Base-by-base conservation (phyloP, 1,140 invertebrate genomes). In the Dysdera silvatica region DNA sequence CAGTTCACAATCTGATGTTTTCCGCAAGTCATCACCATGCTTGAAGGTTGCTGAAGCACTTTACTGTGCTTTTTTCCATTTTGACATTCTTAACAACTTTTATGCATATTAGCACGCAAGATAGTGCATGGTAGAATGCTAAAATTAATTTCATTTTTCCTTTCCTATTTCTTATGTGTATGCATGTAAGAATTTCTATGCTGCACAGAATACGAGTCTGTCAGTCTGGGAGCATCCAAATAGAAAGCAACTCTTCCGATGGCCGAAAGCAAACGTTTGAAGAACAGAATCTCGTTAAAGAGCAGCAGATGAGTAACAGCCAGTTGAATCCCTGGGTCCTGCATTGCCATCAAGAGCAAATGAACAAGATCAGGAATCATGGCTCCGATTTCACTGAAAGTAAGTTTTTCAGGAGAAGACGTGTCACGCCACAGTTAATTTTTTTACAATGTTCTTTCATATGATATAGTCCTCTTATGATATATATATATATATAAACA, bases 261-360 rank as follows among this genome's bases (percentile, higher is more conserved):
- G 70, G 71, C 37, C 73, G 69, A 51, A 55, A 47, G 31, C 67
- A 71, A 53, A 63, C 72, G 10, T 70, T 73, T 47, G 74, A 74
- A 54, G 73, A 74, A 40, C 68, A 71, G 29, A 59, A 61, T 52
- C 6, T 71, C 61, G 37, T 63, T 35, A 47, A 66, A 57, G 16
- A 48, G 48, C 56, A 43, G 18, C 45, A 65, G 23, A 69, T 65
- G 41, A 64, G 67, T 7, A 67, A 57, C 14, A 61, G 61, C 16
- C 61, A 68, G 29, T 71, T 78, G 29, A 83, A 82, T 71, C 81
- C 82, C 28, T 83, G 82, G 82, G 78, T 80, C 43, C 69, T 81
- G 20, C 77, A 79, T 64, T 82, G 80, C 71, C 81, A 82, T 69
- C 76, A 78, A 63, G 72, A 77, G 60, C 74, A 79, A 23, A 65